Percentiles rank a stretch among this genome's conserved stretches.
These are phyloP conservation scores for Panagrolaimus sp. DNA, from an alignment of 1,140 invertebrate species.

Conservation along the genomic window DNA sequence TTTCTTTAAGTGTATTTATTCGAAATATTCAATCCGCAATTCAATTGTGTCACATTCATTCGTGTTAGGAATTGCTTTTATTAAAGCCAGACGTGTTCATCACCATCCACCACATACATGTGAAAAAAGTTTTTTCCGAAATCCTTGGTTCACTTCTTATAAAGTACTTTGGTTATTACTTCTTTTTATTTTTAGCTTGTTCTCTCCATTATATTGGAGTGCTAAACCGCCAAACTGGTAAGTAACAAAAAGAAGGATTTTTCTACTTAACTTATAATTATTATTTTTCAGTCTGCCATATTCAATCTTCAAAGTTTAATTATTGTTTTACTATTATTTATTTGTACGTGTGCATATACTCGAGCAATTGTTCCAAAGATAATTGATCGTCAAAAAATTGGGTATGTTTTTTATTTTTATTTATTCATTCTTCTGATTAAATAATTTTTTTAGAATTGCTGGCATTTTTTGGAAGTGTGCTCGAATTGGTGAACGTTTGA, in stretches of 20 bases:
- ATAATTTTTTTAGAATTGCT: constrained; percentile 68
- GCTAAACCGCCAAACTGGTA: constrained; percentile 13
- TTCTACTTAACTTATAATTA: not conserved
- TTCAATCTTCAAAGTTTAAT: constrained; percentile 98
- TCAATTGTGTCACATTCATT: constrained; percentile 7
- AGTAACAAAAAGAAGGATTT: too few relatives aligned
- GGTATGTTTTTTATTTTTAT: constrained; percentile 67
- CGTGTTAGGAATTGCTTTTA: not conserved
- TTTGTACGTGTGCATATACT: constrained; percentile 96
- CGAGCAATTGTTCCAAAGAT: constrained; percentile 80
- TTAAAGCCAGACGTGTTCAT: constrained; percentile 1
- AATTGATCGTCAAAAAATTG: constrained; percentile 88
- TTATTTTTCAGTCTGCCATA: constrained; percentile 76
- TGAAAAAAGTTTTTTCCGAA: too few relatives aligned
- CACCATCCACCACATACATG: too few relatives aligned
- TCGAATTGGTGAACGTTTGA: constrained; percentile 89
- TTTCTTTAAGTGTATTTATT: not conserved
- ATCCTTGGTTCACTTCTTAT: too few relatives aligned
- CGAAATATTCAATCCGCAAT: not conserved
- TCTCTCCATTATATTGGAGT: constrained; percentile 13
- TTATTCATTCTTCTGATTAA: constrained; percentile 7
- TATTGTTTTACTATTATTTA: constrained; percentile 81
- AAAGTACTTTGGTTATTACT: too few relatives aligned
- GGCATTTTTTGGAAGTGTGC: constrained; percentile 98
- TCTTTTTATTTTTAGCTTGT: not conserved